Evolutionary conservation across 2,888 invertebrate species (phyloP).

Genomic region (Ptilodon capucinus): DNA sequence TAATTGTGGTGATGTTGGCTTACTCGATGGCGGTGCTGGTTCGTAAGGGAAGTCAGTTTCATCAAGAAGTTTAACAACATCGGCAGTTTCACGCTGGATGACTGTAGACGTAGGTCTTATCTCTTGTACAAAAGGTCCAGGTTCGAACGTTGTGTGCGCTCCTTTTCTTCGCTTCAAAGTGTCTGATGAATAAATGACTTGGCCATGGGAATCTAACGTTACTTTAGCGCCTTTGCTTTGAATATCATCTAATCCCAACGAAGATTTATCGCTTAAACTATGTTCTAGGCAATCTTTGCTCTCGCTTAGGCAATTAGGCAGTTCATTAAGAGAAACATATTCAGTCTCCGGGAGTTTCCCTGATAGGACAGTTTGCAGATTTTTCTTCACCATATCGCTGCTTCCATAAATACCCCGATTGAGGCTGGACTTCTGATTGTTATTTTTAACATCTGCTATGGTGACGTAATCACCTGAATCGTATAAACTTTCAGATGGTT

Average conservation of each 20-base stretch:
- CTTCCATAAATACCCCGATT: conserved; percentile 82
- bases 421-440: conserved; percentile 84
- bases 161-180: conserved; percentile 91
- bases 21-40: conserved; percentile 61
- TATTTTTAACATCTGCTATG: conserved; percentile 91
- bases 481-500: conserved; percentile 71
- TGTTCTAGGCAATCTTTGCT: conserved; percentile 72
- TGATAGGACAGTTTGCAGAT: conserved; percentile 82
- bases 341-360: conserved; percentile 86
- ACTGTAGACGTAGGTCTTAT: conserved; percentile 65
- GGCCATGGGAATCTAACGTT: conserved; percentile 92
- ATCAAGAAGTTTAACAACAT: conserved; percentile 65
- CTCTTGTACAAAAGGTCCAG: conserved; percentile 92
- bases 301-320: conserved; percentile 82
- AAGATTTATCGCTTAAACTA: conserved; percentile 55
- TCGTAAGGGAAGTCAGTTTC: conserved; percentile 77
- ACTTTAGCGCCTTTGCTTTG: conserved; percentile 88
- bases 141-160: conserved; percentile 93
- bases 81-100: conserved; percentile 68
- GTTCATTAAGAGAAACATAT: conserved; percentile 91
- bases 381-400: conserved; percentile 86
- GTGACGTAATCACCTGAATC: conserved; percentile 93
- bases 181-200: conserved; percentile 94
- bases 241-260: conserved; percentile 63
- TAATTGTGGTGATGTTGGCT: conserved; percentile 84